These are phyloP conservation scores for Microtus ochrogaster DNA, from an alignment of 2,113 vertebrate species.

Conservation along the genomic window DNA sequence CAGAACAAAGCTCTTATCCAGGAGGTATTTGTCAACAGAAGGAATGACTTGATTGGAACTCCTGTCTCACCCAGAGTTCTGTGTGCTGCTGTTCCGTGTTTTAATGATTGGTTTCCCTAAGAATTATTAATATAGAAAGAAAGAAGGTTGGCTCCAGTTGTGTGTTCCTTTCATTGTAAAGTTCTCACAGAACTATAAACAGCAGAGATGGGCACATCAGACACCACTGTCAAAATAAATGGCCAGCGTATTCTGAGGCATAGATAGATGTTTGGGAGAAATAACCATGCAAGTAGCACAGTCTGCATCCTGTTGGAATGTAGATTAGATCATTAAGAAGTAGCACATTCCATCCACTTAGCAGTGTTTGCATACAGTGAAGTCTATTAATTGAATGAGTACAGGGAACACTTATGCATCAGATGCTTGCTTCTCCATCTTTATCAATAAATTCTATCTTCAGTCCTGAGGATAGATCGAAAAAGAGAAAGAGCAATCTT, in stretches of 20 bases:
- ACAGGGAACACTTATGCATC: constrained; percentile 61
- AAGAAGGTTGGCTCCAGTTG: constrained; percentile 64
- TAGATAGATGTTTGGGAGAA: constrained; percentile 59
- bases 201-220: constrained; percentile 64
- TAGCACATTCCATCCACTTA: constrained; percentile 73
- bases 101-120: constrained; percentile 65
- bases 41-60: background rate
- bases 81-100: background rate
- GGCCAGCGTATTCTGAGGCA: background rate
- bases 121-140: constrained; percentile 55
- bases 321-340: constrained; percentile 84
- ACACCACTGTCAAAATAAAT: constrained; percentile 59
- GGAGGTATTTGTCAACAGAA: constrained; percentile 19
- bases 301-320: constrained; percentile 75
- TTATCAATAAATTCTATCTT: constrained; percentile 72
- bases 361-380: constrained; percentile 77
- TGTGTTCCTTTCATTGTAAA: constrained; percentile 46
- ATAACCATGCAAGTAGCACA: constrained; percentile 60
- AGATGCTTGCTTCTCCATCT: constrained; percentile 73
- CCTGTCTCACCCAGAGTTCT: background rate
- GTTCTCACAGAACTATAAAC: constrained; percentile 38
- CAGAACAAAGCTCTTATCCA: background rate
- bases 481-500: constrained; percentile 40
- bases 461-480: constrained; percentile 67
- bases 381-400: constrained; percentile 80